A percentile compares a stretch with the other conserved stretches of the same genome.
Conservation (phyloP, 2,113 vertebrate genomes). For the Catharus minimus region DNA sequence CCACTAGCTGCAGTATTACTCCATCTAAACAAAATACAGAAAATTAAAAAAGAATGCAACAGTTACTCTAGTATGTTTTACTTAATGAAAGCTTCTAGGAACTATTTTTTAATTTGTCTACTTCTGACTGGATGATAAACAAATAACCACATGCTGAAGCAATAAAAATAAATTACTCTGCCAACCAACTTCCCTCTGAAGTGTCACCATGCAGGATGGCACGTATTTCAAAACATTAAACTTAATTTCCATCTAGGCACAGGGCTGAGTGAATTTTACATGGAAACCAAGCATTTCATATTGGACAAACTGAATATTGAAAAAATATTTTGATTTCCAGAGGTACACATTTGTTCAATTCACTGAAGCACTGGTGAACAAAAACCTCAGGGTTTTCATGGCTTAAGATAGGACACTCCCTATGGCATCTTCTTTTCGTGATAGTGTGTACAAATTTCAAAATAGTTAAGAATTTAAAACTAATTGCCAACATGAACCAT, state of each 20-base stretch:
- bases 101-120: background rate
- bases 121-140: background rate
- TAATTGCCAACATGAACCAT: background rate
- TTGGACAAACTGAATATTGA: background rate
- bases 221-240: background rate
- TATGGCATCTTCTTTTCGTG: background rate
- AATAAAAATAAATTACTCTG: conserved; percentile 3
- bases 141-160: background rate
- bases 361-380: background rate
- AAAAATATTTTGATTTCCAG: background rate
- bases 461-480: background rate
- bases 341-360: background rate
- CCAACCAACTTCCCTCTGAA: background rate
- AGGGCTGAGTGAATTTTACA: background rate
- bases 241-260: background rate
- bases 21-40: background rate
- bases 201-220: background rate
- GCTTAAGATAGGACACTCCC: background rate
- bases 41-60: background rate
- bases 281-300: background rate
- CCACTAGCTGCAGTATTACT: background rate
- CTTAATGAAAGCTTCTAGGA: background rate
- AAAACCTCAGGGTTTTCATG: background rate
- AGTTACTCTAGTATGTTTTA: background rate
- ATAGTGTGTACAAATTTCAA: background rate